Evolutionary conservation across 2,113 vertebrate species (phyloP).

Genomic region (Marmota flaviventris): DNA sequence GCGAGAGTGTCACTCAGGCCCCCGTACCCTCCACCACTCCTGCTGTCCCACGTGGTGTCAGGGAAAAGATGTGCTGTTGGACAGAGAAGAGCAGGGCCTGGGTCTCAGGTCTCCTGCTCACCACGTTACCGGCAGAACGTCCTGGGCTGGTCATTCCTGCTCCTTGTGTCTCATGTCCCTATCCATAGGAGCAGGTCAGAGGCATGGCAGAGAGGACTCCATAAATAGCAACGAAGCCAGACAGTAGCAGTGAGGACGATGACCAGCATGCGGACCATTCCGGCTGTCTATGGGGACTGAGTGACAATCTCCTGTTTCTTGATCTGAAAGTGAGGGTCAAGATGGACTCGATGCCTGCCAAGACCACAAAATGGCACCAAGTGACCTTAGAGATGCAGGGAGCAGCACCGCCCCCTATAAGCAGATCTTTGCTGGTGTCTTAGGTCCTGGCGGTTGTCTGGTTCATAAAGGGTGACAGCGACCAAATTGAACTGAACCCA

Average conservation of each 20-base stretch:
- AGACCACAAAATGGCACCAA: rapidly evolving
- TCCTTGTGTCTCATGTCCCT: neutral
- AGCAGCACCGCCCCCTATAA: rapidly evolving
- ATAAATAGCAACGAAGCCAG: rapidly evolving
- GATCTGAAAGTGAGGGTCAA: neutral
- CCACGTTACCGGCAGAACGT: neutral
- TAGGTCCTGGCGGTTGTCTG: neutral
- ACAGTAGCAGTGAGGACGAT: too few relatives aligned
- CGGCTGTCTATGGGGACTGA: neutral
- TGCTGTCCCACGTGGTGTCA: too few relatives aligned
- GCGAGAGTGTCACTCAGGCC: too few relatives aligned
- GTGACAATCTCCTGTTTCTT: too few relatives aligned
- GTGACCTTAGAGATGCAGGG: neutral
- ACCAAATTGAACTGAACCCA: neutral
- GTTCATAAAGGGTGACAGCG: rapidly evolving
- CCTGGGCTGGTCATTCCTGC: rapidly evolving
- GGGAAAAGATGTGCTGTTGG: too few relatives aligned
- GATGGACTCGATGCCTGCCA: too few relatives aligned
- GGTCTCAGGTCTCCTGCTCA: neutral
- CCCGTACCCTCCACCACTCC: rapidly evolving
- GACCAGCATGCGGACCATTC: too few relatives aligned
- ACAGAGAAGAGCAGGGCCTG: neutral
- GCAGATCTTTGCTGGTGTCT: neutral
- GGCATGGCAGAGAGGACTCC: too few relatives aligned
- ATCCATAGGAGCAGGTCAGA: neutral